Evolutionary conservation across 2,113 vertebrate species (phyloP), one percentile per base, ranked within the genome.

Genomic region (Pachycephala philippinensis): DNA sequence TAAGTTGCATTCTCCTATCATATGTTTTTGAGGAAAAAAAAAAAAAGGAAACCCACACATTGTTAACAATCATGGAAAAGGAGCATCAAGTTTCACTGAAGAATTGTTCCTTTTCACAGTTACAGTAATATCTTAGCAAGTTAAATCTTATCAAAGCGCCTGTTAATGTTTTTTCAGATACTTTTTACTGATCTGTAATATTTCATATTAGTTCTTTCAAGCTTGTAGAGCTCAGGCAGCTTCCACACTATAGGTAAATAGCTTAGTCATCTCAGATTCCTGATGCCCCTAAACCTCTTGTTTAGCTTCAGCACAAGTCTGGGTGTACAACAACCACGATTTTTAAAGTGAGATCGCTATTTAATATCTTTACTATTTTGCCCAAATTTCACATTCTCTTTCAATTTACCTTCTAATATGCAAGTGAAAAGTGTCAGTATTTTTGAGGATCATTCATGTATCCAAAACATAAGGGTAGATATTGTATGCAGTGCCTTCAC

Each of bases 11-110:
- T 84, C 10, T 59, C 15, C 2, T 52, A 40, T 16, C 3, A 39
- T 2, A 47, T n/a, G 3, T 15, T 69, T 79, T 71, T 40, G 4
- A 40, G 19, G 18, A 0, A 1, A 5, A 24, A 26, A 37, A 35
- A 56, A 22, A 19, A 14, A 27, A 13, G 6, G 5, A 61, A 74
- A 42, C 14, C 3, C 2, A 44, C 16, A 15, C 1, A 5, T 13
- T 44, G 0, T 27, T 54, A 69, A 26, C 13, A 42, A 28, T 24
- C 21, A 53, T 1, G 1, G 8, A 71, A 94, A 42, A 6, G 6
- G 6, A 52, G 1, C 14, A 66, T 28, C 15, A 42, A 4, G 13
- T 72, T 88, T 80, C 15, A 6, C 33, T 63, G 27, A 65, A 77
- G 30, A 77, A 45, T 40, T 11, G 12, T 47, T 61, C 5, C 5